Percentiles rank a stretch among this genome's conserved stretches.
These are phyloP conservation scores for Epinephelus awoara DNA, from an alignment of 2,797 vertebrate species.

Conservation along the genomic window DNA sequence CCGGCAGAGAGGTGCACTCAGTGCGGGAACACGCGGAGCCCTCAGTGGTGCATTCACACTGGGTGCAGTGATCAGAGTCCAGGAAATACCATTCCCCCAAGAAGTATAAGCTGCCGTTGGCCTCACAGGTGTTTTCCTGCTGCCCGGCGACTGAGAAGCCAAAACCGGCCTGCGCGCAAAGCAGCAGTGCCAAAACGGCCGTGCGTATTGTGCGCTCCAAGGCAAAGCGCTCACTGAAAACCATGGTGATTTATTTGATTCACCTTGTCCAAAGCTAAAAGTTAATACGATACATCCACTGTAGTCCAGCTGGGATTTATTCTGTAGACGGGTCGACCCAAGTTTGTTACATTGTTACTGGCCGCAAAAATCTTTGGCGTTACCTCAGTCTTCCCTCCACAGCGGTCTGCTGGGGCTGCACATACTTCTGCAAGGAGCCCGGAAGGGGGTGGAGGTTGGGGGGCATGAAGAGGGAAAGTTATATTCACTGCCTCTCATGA, in stretches of 20 bases:
- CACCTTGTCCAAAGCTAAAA: conserved; percentile 8
- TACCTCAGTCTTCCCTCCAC: conserved; percentile 5
- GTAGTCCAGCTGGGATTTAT: conserved; percentile 9
- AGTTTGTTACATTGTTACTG: conserved; percentile 64
- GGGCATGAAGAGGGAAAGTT: conserved; percentile 53
- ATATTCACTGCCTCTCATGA: conserved; percentile 48
- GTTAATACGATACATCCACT: neutral
- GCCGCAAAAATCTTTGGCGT: neutral
- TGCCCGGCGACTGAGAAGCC: conserved; percentile 83
- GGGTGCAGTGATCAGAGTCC: conserved; percentile 89
- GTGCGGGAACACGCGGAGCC: conserved; percentile 86
- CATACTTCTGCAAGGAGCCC: conserved; percentile 26
- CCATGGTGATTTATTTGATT: conserved; percentile 42
- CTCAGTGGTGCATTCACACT: conserved; percentile 87
- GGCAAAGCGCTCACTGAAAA: conserved; percentile 28
- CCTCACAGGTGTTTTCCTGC: conserved; percentile 85
- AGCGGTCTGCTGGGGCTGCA: conserved; percentile 30
- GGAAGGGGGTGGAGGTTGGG: conserved; percentile 59
- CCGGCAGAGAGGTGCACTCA: conserved; percentile 86
- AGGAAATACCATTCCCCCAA: conserved; percentile 90
- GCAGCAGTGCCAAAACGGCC: conserved; percentile 62
- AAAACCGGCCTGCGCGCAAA: conserved; percentile 59
- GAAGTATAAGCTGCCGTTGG: conserved; percentile 89
- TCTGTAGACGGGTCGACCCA: neutral
- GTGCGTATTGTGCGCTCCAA: conserved; percentile 48